A percentile compares a stretch with the other conserved stretches of the same genome.
phyloP scores from a whole-genome alignment of 2,113 vertebrate species.

The Carettochelys insculpta region DNA sequence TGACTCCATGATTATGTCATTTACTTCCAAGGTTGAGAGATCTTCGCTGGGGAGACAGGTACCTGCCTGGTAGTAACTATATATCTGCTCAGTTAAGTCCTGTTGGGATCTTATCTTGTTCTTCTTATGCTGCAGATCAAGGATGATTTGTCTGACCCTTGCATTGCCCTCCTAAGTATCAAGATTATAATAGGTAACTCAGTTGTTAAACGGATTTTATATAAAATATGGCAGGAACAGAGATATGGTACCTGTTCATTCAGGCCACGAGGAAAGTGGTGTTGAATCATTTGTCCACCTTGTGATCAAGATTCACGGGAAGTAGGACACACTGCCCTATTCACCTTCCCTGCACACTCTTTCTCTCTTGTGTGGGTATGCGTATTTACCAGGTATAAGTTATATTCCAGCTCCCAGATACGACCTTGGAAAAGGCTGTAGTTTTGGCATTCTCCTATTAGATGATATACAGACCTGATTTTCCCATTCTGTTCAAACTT shows the following conservation, averaged over 20 bases:
- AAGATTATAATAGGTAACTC: too few species aligned
- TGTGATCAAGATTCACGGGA: background rate
- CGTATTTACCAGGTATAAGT: background rate
- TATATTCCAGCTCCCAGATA: background rate
- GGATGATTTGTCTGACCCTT: background rate
- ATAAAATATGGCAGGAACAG: background rate
- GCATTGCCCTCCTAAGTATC: background rate
- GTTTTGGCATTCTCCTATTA: background rate
- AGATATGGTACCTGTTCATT: background rate
- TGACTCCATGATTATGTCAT: background rate
- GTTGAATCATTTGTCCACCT: background rate
- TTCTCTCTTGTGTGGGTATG: too few species aligned
- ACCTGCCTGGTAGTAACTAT: background rate
- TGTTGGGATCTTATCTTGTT: background rate
- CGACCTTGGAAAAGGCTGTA: background rate
- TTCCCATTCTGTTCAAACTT: background rate
- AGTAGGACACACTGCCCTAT: background rate
- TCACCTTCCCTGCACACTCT: too few species aligned
- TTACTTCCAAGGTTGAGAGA: background rate
- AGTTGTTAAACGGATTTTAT: background rate
- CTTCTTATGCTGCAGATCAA: background rate
- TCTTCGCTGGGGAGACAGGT: background rate
- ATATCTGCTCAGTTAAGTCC: background rate
- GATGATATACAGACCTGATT: background rate
- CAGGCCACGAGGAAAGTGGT: background rate